phyloP scores from a whole-genome alignment of 2,113 vertebrate species.

The Capreolus pygargus region DNA sequence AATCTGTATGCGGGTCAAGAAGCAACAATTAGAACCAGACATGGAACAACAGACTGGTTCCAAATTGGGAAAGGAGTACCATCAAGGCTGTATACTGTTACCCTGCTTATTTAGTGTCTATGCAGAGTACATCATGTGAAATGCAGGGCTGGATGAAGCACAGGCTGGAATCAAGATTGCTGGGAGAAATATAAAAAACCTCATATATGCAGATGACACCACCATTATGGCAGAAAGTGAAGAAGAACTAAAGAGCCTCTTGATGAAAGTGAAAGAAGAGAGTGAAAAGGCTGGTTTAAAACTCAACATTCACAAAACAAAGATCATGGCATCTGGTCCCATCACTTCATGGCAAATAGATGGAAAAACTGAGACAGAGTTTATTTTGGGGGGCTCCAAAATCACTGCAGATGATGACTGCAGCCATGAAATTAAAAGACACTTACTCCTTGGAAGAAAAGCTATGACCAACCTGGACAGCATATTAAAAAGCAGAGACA shows the following conservation, averaged over 20 bases:
- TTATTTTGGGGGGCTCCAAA: not conserved
- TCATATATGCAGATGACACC: not conserved
- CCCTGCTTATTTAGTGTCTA: not conserved
- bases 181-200: not conserved
- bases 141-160: not conserved
- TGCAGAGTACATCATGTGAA: not conserved
- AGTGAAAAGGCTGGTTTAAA: not conserved
- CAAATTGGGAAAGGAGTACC: not conserved
- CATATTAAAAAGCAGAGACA: not conserved
- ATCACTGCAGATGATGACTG: not conserved
- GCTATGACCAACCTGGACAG: not conserved
- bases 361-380: not conserved
- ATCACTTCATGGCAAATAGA: not conserved
- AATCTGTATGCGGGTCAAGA: not conserved
- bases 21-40: not conserved
- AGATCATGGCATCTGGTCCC: not conserved
- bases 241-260: not conserved
- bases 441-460: not conserved
- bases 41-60: not conserved
- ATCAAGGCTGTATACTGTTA: not conserved
- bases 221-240: not conserved
- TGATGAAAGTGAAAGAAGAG: not conserved
- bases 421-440: not conserved
- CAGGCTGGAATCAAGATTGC: not conserved
- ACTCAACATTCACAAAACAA: not conserved